Base-by-base conservation (phyloP, 2,797 vertebrate species). In the Intellagama lesueurii region DNA sequence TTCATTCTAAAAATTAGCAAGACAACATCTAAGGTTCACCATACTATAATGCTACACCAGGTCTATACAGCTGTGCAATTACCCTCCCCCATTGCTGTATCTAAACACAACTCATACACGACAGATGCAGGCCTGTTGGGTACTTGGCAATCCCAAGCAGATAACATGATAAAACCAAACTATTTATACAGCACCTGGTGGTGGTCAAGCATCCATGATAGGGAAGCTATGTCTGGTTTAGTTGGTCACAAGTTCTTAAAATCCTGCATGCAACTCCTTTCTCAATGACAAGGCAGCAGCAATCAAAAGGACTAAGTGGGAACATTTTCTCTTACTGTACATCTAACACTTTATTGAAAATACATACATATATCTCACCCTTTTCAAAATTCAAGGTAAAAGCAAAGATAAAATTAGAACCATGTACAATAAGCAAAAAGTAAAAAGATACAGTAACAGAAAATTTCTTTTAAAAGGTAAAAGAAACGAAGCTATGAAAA, bases 1-100 rank as follows among this genome's bases (percentile, higher is more conserved):
- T 0, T 44, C 64, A 79, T 81, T 35, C 70, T 49, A 12, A 35
- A 85, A 88, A 86, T 0, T 0, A 4, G 52, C 19, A 84, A 68
- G 72, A 7, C 35, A 9, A 78, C 47, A 72, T 75, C 86, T 30
- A 86, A 26, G 24, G 22, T 66, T 60, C 7, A 88, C 87, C 79
- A 84, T 2, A 16, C 22, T 40, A 0, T 22, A 78, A 87, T 70
- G 11, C 3, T 28, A 14, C 77, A 72, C 0, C 49, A 72, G 12
- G 66, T 7, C 9, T n/a, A 56, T 56, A 64, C 22, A 85, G 78
- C 17, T 47, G 52, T 70, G 49, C 8, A 35, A 12, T 47, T 4
- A 32, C n/a, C 72, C n/a, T 16, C n/a, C 32, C 47, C n/a, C 28
- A 28, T 7, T 56, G 52, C 9, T 56, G 52, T 56, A 56, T 56